Evolutionary conservation across 2,113 vertebrate genomes (phyloP).

Genomic region (Clarias macrocephalus): DNA sequence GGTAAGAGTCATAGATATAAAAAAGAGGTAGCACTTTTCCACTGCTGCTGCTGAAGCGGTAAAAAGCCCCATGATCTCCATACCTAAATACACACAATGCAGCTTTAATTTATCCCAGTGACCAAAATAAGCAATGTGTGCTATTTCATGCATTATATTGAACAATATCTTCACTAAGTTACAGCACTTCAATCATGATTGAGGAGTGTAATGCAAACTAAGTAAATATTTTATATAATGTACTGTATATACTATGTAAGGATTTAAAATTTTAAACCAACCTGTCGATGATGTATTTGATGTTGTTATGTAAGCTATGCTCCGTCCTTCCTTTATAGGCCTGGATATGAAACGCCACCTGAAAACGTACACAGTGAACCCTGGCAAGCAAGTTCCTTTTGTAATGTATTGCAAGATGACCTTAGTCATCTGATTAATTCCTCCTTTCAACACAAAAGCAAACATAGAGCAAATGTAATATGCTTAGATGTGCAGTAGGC

Average conservation of each 20-base stretch:
- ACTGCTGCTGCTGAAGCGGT: conserved; percentile 79
- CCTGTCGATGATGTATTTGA: conserved; percentile 89
- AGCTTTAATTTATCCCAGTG: neutral
- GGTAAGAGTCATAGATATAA: conserved; percentile 89
- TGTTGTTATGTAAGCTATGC: conserved; percentile 81
- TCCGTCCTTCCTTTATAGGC: conserved; percentile 86
- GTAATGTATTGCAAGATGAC: neutral
- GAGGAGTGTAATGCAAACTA: neutral
- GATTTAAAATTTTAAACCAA: conserved; percentile 62
- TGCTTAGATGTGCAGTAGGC: neutral
- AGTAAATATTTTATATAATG: neutral
- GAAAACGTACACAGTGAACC: conserved; percentile 38
- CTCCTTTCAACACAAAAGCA: conserved; percentile 4
- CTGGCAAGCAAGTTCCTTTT: conserved; percentile 5
- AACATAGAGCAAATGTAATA: neutral
- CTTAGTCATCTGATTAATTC: neutral
- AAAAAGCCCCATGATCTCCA: conserved; percentile 86
- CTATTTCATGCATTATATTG: neutral
- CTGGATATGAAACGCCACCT: conserved; percentile 90
- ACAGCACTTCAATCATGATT: neutral
- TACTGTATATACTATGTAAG: too few species aligned
- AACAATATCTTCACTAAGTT: neutral
- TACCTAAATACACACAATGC: conserved; percentile 69
- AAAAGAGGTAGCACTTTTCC: conserved; percentile 83
- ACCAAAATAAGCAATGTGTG: neutral